A percentile compares a stretch with the other conserved stretches of the same genome.
phyloP scores from a whole-genome alignment of 2,113 vertebrate genomes.

The Tragulus kanchil region DNA sequence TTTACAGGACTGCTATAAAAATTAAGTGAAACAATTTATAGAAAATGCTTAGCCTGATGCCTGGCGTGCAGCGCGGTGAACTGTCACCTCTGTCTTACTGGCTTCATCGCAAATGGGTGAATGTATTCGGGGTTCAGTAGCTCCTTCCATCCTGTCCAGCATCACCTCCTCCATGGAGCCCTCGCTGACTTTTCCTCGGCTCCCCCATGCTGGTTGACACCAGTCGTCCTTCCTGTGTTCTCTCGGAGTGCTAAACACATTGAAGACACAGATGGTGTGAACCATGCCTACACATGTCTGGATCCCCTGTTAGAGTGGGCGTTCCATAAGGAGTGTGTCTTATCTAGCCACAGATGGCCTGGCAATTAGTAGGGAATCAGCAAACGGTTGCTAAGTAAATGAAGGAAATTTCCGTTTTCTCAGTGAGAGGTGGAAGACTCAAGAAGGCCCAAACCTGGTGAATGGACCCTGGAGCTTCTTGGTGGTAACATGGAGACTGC shows the following conservation, averaged over 20 bases:
- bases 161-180: not conserved
- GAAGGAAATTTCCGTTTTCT: not conserved
- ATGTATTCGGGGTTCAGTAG: not conserved
- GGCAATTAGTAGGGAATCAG: not conserved
- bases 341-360: not conserved
- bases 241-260: not conserved
- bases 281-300: not conserved
- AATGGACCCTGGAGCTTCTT: not conserved
- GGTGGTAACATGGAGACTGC: not conserved
- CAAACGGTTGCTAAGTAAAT: not conserved
- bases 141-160: not conserved
- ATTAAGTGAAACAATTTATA: not conserved
- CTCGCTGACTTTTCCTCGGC: not conserved
- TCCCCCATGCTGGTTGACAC: not conserved
- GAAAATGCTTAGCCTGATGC: not conserved
- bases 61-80: not conserved
- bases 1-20: not conserved
- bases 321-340: not conserved
- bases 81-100: not conserved
- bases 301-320: not conserved
- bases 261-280: not conserved
- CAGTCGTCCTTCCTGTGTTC: not conserved
- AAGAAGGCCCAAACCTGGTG: not conserved
- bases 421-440: not conserved
- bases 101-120: not conserved